These are phyloP conservation scores for Xylophagus ater DNA, from an alignment of 2,888 invertebrate species.

Conservation along the genomic window DNA sequence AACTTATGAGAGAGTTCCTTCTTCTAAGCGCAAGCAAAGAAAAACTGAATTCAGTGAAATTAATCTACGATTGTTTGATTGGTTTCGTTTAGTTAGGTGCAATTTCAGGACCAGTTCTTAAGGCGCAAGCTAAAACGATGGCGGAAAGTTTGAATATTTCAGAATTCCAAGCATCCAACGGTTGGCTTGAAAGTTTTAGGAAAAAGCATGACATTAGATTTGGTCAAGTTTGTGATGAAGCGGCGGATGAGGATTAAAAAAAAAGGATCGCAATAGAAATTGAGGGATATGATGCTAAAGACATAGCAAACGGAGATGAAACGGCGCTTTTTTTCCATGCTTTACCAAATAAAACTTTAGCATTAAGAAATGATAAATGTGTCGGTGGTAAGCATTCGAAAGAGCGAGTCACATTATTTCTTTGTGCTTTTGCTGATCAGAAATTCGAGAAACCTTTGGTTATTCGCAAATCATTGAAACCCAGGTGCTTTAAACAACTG, in stretches of 20 bases:
- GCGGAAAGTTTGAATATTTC: constrained; percentile 1
- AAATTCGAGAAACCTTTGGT: constrained; percentile 3
- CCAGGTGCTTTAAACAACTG: constrained; percentile 3
- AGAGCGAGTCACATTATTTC: constrained; percentile 22
- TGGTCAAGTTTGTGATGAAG: constrained; percentile 11
- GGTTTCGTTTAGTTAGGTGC: too few species aligned
- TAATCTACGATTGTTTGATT: too few species aligned
- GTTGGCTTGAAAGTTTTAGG: constrained; percentile 10
- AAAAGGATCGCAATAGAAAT: neutral
- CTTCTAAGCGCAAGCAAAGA: too few species aligned
- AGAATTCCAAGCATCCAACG: constrained; percentile 8
- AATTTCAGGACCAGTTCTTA: too few species aligned
- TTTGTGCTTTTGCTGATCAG: constrained; percentile 21
- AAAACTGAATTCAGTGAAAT: too few species aligned
- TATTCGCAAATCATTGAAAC: constrained; percentile 1
- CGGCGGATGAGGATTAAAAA: constrained; percentile 7
- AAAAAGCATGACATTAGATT: constrained; percentile 10
- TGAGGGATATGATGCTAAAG: constrained; percentile 8
- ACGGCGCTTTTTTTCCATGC: constrained; percentile 24
- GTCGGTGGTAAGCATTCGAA: constrained; percentile 23
- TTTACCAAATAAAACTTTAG: constrained; percentile 24
- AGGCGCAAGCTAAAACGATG: constrained; percentile 5
- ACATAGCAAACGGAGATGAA: constrained; percentile 21
- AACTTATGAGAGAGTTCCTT: too few species aligned
- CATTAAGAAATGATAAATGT: constrained; percentile 23